Evolutionary conservation across 1,140 invertebrate genomes (phyloP), one percentile per base, ranked within the genome.

Genomic region (Lepidurus couesii): DNA sequence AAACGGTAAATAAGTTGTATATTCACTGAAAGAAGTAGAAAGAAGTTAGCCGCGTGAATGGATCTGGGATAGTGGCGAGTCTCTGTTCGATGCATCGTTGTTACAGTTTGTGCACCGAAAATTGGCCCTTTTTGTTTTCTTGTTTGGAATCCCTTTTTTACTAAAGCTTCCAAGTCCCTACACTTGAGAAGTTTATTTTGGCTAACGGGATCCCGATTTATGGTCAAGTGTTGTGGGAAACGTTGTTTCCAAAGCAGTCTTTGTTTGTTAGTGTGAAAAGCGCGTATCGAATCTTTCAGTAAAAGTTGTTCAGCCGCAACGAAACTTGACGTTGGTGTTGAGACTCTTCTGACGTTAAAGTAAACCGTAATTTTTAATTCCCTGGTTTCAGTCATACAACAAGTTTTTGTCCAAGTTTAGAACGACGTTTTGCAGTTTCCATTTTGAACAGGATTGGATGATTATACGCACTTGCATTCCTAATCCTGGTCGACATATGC

Each of bases 121-220:
- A 21, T 65, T 65, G 53, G 13, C 53, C 21, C 4, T 65, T 65
- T 16, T 16, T 21, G 2, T 65, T 7, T 13, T 65, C 1, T n/a
- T 0, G 9, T 16, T 65, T 21, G 16, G 34, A 34, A 4, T 13
- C 13, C 0, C 53, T 16, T 16, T 65, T 65, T 9, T 21, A n/a
- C 21, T 5, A 65, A 65, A 65, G 16, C 53, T 65, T 21, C 21
- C 21, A 65, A 65, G 53, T 65, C 21, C 16, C 53, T 21, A 7
- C n/a, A 65, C 53, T 65, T 65, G 9, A 65, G 53, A 65, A 65
- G 53, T 65, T 65, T 65, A 65, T 65, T 65, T 65, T 65, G n/a
- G 53, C 53, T 65, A 65, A 65, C 53, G 53, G 53, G 53, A 65
- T 65, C 53, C 53, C 53, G 53, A 65, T 65, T 65, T 65, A 65